Evolutionary conservation across 1,140 invertebrate species (phyloP), one percentile per base, ranked within the genome.

Genomic region (Drosophila repleta): DNA sequence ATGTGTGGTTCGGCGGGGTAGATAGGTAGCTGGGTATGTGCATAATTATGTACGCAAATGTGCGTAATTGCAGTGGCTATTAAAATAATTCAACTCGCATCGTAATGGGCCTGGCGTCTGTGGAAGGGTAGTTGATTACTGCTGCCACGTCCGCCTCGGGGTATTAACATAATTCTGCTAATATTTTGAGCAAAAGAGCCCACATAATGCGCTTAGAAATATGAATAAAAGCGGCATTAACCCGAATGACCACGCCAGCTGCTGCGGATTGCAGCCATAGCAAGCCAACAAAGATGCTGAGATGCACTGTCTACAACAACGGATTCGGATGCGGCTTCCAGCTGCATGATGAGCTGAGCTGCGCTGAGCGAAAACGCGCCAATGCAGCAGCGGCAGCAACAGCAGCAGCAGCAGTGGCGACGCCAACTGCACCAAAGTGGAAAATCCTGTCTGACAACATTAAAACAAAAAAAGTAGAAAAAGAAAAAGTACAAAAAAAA

Each of bases 381-480:
- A 77, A 80, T 76, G 20, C 41, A n/a, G 29, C 32, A 15, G 37
- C n/a, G 1, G 37, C 35, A 20, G 62, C 46, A 58, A 43, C 79
- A 56, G 62, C 51, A 45, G 60, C 46, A 37, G 48, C 49, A 48
- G 26, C 49, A 18, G 15, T 39, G 55, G 32, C 63, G 63, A 46
- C 24, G 49, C 57, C 77, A 77, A 85, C 81, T 87, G 82, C 81
- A 87, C 77, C 77, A 85, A 85, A 85, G 81, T 85, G 82, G 81
- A 85, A 85, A 85, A 85, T 85, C 81, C 81, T 85, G 81, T 85
- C 81, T 85, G 81, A 85, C 81, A 85, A 81, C 81, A 85, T 85
- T 85, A 73, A 84, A 80, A 76, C 77, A 48, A 77, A 55, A 61
- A 53, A 65, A 43, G 52, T 29, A 60, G 73, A 63, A 77, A 24